Evolutionary conservation across 2,888 invertebrate genomes (phyloP).

Genomic region (Pachycephus smyrnensis): DNA sequence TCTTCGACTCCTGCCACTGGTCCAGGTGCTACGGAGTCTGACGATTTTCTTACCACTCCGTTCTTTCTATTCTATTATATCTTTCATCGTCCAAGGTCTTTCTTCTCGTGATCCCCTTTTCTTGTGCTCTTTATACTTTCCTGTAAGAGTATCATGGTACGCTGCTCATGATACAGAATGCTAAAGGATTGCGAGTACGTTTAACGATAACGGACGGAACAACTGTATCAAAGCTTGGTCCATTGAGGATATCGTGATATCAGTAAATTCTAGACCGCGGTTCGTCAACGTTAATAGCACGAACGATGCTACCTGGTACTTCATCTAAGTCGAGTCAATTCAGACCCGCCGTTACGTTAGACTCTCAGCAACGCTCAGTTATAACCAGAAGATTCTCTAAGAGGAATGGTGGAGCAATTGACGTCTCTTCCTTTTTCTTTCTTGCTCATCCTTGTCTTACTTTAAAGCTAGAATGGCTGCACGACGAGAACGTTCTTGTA

Average conservation of each 20-base stretch:
- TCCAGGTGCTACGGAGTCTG: background rate
- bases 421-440: conserved; percentile 16
- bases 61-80: background rate
- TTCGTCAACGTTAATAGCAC: background rate
- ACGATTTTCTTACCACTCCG: background rate
- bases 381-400: background rate
- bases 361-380: background rate
- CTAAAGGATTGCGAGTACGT: background rate
- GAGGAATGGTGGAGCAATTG: background rate
- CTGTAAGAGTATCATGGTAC: background rate
- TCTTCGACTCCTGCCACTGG: background rate
- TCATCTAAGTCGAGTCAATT: background rate
- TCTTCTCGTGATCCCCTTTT: background rate
- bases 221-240: background rate
- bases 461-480: conserved; percentile 38
- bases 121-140: background rate
- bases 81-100: background rate
- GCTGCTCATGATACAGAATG: background rate
- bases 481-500: conserved; percentile 49
- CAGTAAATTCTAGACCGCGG: background rate
- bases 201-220: background rate
- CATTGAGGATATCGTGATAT: background rate
- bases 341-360: background rate
- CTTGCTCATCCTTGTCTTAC: conserved; percentile 52
- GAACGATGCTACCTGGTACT: background rate